These are phyloP conservation scores for Phymatocera aterrima DNA, from an alignment of 2,888 invertebrate genomes.

Conservation along the genomic window DNA sequence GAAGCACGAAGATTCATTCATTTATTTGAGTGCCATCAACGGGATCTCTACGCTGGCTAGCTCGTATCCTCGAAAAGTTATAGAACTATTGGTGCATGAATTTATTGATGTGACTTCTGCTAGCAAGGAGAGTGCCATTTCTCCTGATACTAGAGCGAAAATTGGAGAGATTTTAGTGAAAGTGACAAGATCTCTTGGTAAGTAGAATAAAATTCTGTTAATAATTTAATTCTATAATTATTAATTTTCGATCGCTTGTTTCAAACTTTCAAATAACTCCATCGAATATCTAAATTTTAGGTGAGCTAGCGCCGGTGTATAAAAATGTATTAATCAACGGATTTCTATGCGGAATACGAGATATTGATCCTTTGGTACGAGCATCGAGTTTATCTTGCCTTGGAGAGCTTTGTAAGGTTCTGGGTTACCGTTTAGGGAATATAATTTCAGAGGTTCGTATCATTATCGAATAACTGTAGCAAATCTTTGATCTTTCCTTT, in stretches of 20 bases:
- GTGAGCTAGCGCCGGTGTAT: constrained; percentile 84
- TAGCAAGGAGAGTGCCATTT: constrained; percentile 73
- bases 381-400: constrained; percentile 90
- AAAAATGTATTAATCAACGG: constrained; percentile 83
- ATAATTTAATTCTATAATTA: neutral
- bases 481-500: too few species aligned
- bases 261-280: neutral
- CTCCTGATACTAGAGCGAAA: constrained; percentile 83
- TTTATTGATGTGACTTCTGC: constrained; percentile 75
- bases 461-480: neutral
- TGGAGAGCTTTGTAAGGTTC: constrained; percentile 86
- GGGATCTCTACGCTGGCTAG: constrained; percentile 84
- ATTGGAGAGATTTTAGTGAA: constrained; percentile 88
- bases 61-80: constrained; percentile 81
- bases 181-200: constrained; percentile 84
- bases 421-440: constrained; percentile 85
- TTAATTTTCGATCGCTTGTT: neutral
- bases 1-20: constrained; percentile 87
- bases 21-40: constrained; percentile 87
- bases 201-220: constrained; percentile 56
- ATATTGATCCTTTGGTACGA: constrained; percentile 84
- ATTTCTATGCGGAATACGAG: constrained; percentile 82
- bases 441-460: constrained; percentile 83
- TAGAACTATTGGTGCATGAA: constrained; percentile 83
- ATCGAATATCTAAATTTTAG: constrained; percentile 73